These are phyloP conservation scores for Ferdinandea cuprea DNA, from an alignment of 2,888 invertebrate species.

Conservation along the genomic window DNA sequence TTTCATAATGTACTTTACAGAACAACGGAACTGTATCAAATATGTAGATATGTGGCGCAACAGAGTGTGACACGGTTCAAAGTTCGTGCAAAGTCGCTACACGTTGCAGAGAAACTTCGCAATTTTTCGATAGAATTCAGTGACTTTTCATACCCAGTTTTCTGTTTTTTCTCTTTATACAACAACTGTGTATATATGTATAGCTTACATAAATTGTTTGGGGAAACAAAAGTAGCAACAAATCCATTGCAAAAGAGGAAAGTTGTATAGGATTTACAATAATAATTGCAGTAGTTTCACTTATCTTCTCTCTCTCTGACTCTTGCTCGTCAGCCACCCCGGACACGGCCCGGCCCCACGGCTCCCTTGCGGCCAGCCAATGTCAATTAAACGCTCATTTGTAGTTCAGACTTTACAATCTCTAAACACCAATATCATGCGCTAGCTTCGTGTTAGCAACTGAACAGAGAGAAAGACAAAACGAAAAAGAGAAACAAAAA, in stretches of 20 bases:
- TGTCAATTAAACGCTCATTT: constrained; percentile 67
- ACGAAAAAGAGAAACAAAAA: constrained; percentile 17
- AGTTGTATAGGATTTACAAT: neutral
- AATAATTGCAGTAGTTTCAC: constrained; percentile 54
- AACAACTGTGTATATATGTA: too few species aligned
- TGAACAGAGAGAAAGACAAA: constrained; percentile 24
- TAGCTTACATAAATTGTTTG: neutral
- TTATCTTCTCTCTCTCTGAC: neutral
- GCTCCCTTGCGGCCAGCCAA: constrained; percentile 27
- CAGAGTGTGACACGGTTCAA: too few species aligned
- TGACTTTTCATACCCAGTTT: too few species aligned
- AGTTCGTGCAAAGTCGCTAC: too few species aligned
- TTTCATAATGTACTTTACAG: too few species aligned
- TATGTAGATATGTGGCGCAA: too few species aligned
- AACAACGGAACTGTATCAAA: too few species aligned
- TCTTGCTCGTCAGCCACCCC: too few species aligned
- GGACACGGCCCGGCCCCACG: too few species aligned
- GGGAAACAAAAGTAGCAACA: neutral
- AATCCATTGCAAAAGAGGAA: constrained; percentile 10
- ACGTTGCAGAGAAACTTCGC: too few species aligned
- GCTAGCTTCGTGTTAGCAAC: constrained; percentile 68
- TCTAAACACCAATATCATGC: constrained; percentile 63
- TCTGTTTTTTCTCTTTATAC: too few species aligned
- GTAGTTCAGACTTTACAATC: constrained; percentile 55
- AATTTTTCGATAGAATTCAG: too few species aligned